Evolutionary conservation across 2,113 vertebrate species (phyloP), one percentile per base, ranked within the genome.

Genomic region (Trichomycterus rosablanca): DNA sequence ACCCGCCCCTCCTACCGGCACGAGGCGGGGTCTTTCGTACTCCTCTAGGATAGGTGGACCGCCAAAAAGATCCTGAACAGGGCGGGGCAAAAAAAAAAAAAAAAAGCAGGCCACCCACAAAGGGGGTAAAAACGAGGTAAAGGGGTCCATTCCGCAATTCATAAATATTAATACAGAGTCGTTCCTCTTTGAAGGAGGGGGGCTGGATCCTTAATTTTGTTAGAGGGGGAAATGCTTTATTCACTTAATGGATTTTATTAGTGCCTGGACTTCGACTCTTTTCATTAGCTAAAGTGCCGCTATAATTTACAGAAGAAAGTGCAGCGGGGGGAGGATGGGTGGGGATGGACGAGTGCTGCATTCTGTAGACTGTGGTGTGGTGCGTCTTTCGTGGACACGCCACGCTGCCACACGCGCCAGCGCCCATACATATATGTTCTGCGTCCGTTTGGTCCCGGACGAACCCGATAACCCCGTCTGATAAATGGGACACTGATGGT

Each of bases 181-280:
- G 78, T 79, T 81, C 80, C 78, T 83, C 81, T 78, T 76, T 74
- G 80, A 81, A 16, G 48, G 28, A 57, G 81, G 79, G 84, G 49
- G 83, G 83, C 78, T 80, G 80, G 86, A 81, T 84, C 84, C 87
- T 89, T 89, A 88, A 88, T 89, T 89, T 88, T 84, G 87, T 89
- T 89, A 87, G 82, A 85, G 82, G 81, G 87, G 86, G 86, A 87
- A 89, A 86, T 81, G 84, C 86, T 88, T 89, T 88, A 89, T 87
- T 87, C 86, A 88, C 83, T 87, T 87, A 89, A 89, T 89, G 87
- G 86, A 82, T 88, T 89, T 89, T 88, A 89, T 89, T 89, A 89
- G 86, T 87, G 84, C 76, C 80, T 70, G 69, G 81, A 85, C 85
- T 86, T 87, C 84, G 87, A 87, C 84, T 87, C 84, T 89, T n/a